Conservation (phyloP, 2,113 vertebrate species). For the Pelecanus crispus region DNA sequence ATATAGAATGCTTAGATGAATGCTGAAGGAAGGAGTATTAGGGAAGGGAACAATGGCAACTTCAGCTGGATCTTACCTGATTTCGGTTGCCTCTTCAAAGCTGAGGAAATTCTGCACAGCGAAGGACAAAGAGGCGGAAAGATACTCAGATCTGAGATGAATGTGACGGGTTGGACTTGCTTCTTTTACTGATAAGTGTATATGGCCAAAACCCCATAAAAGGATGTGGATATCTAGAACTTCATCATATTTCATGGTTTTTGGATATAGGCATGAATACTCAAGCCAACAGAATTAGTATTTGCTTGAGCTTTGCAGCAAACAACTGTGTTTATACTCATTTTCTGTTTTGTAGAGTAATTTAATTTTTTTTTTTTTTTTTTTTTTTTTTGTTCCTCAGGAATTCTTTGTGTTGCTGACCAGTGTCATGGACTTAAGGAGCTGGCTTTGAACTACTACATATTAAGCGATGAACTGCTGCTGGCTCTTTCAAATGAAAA, state of each 20-base stretch:
- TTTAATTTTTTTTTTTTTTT: no score
- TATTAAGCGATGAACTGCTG: slow-evolving; percentile 75
- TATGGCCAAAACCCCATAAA: background rate
- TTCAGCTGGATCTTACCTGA: background rate
- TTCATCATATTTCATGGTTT: rapidly evolving
- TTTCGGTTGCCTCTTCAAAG: background rate
- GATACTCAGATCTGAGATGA: background rate
- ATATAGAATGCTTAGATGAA: background rate
- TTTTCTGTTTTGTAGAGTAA: background rate
- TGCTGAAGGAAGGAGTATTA: background rate
- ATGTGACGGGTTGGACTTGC: background rate
- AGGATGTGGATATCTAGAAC: background rate
- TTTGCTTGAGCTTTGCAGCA: background rate
- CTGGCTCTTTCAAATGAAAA: slow-evolving; percentile 77
- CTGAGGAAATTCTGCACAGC: background rate
- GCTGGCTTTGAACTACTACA: slow-evolving; percentile 78
- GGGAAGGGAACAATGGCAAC: background rate
- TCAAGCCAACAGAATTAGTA: background rate
- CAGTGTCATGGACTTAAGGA: slow-evolving; percentile 78
- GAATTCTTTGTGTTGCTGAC: slow-evolving; percentile 79
- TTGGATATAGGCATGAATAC: background rate
- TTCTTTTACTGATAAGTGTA: background rate
- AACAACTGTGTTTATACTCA: rapidly evolving
- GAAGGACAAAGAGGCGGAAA: background rate
- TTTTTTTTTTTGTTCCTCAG: slow-evolving; percentile 25